Percentiles rank a stretch among this genome's conserved stretches.
These are phyloP conservation scores for Bubo bubo DNA, from an alignment of 2,113 vertebrate genomes.

Conservation along the genomic window DNA sequence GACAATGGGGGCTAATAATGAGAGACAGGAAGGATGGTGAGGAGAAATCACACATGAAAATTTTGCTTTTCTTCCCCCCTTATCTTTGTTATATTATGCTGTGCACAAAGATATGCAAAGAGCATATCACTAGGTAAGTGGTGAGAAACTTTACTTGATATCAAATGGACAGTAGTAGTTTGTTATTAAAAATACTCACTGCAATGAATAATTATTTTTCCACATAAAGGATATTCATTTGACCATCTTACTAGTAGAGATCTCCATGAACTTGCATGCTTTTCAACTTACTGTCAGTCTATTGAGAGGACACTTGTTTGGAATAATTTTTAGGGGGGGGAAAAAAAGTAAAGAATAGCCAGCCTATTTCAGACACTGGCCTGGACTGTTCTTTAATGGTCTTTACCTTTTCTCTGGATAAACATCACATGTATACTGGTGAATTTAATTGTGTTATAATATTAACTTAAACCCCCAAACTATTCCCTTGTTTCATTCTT, in stretches of 20 bases:
- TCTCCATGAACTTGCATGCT: not conserved
- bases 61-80: not conserved
- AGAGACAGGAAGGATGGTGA: not conserved
- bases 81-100: not conserved
- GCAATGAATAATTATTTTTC: not conserved
- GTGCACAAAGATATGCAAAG: not conserved
- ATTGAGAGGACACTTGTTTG: not conserved
- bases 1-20: constrained; percentile 12
- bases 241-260: not conserved
- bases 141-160: not conserved
- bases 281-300: not conserved
- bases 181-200: not conserved
- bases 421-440: not conserved
- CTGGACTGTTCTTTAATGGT: not conserved
- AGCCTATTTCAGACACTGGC: not conserved
- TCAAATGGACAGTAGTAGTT: not conserved
- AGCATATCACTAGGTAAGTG: not conserved
- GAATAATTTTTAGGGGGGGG: not conserved
- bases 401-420: not conserved
- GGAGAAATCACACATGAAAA: not conserved
- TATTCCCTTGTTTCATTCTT: not conserved
- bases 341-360: not conserved
- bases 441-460: not conserved
- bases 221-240: not conserved
- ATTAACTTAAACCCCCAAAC: not conserved